Evolutionary conservation across 2,888 invertebrate genomes (phyloP).

Genomic region (Bhutanitis thaidina): DNA sequence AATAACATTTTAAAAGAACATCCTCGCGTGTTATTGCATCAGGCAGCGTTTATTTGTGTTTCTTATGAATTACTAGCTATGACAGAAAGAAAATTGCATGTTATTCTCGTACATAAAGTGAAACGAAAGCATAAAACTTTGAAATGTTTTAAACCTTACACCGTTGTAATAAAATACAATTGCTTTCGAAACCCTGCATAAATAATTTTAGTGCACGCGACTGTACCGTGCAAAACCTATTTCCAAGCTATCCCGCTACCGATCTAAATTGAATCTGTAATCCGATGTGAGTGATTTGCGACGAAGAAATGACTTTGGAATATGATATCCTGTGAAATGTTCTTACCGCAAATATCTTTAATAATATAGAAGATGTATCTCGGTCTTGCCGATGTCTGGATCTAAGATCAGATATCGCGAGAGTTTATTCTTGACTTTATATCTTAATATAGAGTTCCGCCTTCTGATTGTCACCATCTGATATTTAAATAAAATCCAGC

Average conservation of each 20-base stretch:
- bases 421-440: not conserved
- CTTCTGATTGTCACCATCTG: conserved; percentile 15
- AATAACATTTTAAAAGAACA: conserved; percentile 13
- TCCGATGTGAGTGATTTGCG: conserved; percentile 30
- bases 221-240: conserved; percentile 33
- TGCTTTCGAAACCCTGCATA: no score
- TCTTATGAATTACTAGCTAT: conserved; percentile 5
- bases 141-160: no score
- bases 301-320: conserved; percentile 6
- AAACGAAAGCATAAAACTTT: no score
- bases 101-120: conserved; percentile 32
- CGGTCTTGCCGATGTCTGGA: not conserved
- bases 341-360: not conserved
- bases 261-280: conserved; percentile 67
- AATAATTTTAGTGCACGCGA: no score
- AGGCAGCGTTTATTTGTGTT: not conserved
- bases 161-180: no score
- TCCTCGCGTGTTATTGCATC: not conserved
- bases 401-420: not conserved
- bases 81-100: conserved; percentile 36
- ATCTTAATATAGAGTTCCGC: conserved; percentile 27
- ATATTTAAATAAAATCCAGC: no score
- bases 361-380: not conserved
- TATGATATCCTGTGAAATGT: conserved; percentile 4
- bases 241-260: conserved; percentile 44